A percentile compares a stretch with the other conserved stretches of the same genome.
These are phyloP conservation scores for Perca flavescens DNA, from an alignment of 2,113 vertebrate genomes.

Conservation along the genomic window DNA sequence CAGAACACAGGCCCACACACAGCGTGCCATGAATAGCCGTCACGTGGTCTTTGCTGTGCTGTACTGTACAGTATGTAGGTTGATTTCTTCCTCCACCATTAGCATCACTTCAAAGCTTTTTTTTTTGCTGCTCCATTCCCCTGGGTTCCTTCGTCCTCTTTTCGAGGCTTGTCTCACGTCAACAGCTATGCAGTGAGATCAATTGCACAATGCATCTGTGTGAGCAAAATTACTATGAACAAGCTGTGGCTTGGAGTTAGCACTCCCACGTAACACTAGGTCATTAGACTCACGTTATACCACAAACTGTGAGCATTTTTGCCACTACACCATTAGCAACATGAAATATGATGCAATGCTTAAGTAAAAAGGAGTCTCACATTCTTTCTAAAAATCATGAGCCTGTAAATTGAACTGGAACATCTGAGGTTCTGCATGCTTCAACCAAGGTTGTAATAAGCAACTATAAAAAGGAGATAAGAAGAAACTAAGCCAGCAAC, in stretches of 20 bases:
- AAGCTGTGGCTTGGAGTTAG: conserved; percentile 10
- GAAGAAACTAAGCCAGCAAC: background rate
- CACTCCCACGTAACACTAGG: conserved; percentile 7
- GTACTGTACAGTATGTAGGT: conserved; percentile 61
- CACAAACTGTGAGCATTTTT: background rate
- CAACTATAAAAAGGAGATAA: background rate
- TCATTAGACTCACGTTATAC: conserved; percentile 16
- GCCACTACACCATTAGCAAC: background rate
- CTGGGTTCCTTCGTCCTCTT: conserved; percentile 53
- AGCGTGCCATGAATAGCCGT: conserved; percentile 51
- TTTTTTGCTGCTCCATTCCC: conserved; percentile 34
- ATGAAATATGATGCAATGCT: background rate
- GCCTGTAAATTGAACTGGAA: background rate
- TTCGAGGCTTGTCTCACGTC: conserved; percentile 49
- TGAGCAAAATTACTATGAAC: conserved; percentile 31
- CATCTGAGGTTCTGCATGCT: background rate
- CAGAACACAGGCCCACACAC: conserved; percentile 31
- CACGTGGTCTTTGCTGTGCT: conserved; percentile 27
- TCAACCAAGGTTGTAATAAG: background rate
- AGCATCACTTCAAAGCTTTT: conserved; percentile 66
- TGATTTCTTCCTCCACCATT: conserved; percentile 66
- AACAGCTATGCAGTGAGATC: conserved; percentile 38
- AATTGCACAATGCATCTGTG: conserved; percentile 43
- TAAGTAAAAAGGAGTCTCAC: background rate
- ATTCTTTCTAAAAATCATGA: background rate